phyloP scores from a whole-genome alignment of 2,888 invertebrate species.

The Barypeithes pellucidus region DNA sequence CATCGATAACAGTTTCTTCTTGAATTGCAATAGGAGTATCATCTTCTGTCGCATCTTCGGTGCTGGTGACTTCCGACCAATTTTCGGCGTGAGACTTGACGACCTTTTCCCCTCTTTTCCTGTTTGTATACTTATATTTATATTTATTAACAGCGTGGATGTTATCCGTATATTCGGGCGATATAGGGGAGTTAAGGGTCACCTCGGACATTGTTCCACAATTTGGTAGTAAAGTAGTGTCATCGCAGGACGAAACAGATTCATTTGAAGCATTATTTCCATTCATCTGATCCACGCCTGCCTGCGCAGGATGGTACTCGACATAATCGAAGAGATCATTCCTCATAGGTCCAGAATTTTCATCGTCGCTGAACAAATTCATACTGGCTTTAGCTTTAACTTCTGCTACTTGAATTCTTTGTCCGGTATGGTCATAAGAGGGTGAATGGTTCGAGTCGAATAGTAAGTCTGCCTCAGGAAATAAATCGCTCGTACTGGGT shows the following conservation, averaged over 20 bases:
- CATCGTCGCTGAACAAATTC: conserved; percentile 67
- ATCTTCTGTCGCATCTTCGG: conserved; percentile 65
- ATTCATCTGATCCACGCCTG: conserved; percentile 65
- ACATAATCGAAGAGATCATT: conserved; percentile 69
- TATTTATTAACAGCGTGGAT: conserved; percentile 67
- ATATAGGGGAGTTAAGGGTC: conserved; percentile 69
- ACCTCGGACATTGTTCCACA: conserved; percentile 69
- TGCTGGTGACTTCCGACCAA: conserved; percentile 61
- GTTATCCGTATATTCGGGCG: conserved; percentile 65
- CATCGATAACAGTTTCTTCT: conserved; percentile 52
- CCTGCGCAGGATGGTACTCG: conserved; percentile 65
- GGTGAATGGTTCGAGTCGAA: conserved; percentile 84
- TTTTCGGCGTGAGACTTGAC: conserved; percentile 56
- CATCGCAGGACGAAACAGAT: conserved; percentile 66
- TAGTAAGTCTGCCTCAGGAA: conserved; percentile 83
- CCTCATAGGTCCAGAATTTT: conserved; percentile 64
- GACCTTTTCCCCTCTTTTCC: conserved; percentile 65
- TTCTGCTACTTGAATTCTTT: conserved; percentile 64
- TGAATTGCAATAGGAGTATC: conserved; percentile 35
- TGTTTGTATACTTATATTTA: conserved; percentile 69
- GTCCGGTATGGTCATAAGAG: conserved; percentile 75
- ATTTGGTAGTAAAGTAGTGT: conserved; percentile 67
- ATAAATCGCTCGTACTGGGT: conserved; percentile 85
- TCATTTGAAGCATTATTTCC: conserved; percentile 63
- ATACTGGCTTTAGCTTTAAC: conserved; percentile 64